Percentiles rank a stretch among this genome's conserved stretches.
phyloP scores from a whole-genome alignment of 2,888 invertebrate species.

The Melanchra persicariae region DNA sequence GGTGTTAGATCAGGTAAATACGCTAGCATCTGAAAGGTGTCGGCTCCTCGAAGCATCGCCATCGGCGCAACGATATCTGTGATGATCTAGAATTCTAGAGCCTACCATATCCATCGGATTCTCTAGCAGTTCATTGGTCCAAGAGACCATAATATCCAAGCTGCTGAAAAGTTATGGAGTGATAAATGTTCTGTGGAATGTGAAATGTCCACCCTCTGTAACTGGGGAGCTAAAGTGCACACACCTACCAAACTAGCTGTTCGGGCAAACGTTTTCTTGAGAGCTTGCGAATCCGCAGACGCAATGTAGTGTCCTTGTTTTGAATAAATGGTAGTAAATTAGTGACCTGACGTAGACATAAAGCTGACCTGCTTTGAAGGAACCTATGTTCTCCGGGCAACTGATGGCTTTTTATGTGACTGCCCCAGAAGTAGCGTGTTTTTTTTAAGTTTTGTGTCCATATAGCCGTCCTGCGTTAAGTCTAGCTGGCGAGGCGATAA shows the following conservation, averaged over 20 bases:
- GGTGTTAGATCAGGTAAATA: slow-evolving; percentile 87
- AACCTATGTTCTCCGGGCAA: background rate
- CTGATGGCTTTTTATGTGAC: background rate
- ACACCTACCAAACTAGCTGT: background rate
- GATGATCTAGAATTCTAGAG: too few relatives aligned
- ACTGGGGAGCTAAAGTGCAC: background rate
- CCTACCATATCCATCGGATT: too few relatives aligned
- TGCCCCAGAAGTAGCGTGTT: too few relatives aligned
- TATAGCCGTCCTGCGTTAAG: background rate
- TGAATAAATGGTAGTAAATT: background rate
- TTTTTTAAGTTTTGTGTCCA: background rate
- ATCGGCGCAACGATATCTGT: too few relatives aligned
- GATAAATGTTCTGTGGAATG: too few relatives aligned
- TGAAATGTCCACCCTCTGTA: too few relatives aligned
- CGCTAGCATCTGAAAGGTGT: too few relatives aligned
- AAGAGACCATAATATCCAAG: too few relatives aligned
- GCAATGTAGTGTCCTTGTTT: background rate
- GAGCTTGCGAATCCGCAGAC: background rate
- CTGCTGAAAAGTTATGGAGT: too few relatives aligned
- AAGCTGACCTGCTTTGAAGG: background rate
- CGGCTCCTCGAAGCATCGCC: too few relatives aligned
- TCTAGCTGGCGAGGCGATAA: background rate
- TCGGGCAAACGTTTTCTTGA: background rate
- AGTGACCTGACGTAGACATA: background rate
- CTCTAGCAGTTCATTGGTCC: too few relatives aligned